Base-by-base conservation (phyloP, 2,113 vertebrate genomes). In the Oreocharis arfaki region DNA sequence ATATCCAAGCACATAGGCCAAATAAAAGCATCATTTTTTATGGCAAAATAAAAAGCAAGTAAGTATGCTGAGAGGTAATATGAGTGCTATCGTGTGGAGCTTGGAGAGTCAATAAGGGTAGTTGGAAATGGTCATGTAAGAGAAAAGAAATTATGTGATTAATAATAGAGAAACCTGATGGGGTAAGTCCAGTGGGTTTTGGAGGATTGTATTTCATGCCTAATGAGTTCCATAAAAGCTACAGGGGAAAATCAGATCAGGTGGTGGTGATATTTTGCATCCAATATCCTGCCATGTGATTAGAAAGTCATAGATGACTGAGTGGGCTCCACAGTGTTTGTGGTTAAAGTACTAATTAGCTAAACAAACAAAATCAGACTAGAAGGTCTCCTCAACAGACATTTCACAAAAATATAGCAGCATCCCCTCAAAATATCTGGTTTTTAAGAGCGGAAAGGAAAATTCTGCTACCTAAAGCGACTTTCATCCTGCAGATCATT, bases 161-260 rank as follows among this genome's bases (percentile, higher is more conserved):
- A 79, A 60, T 82, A 68, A 70, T 23, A 84, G 30, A 77, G 57
- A 80, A 76, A 89, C 35, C 55, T 76, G 55, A 73, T 70, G 50
- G 60, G 18, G 4, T 63, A 74, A 37, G 9, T 89, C 78, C 37
- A 76, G 6, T 26, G 65, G 65, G n/a, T 88, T 88, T 87, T 74
- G 27, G 19, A 74, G 60, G 63, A 87, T 60, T 85, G 16, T 27
- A 59, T 89, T 94, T 96, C 63, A 67, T n/a, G 19, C 65, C 50
- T 96, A 88, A 89, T 73, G 70, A n/a, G 24, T 83, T 94, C 76
- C 56, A 80, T 67, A 76, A 95, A 93, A 87, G 67, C 50, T 94
- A 18, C 22, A 77, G 33, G 47, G 65, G 55, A 92, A 94, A 95
- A 89, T 39, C 18, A 28, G 79, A 50, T 89, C 69, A 67, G 65